Evolutionary conservation across 2,888 invertebrate species (phyloP), one percentile per base, ranked within the genome.

Genomic region (Phyto melanocephala): DNA sequence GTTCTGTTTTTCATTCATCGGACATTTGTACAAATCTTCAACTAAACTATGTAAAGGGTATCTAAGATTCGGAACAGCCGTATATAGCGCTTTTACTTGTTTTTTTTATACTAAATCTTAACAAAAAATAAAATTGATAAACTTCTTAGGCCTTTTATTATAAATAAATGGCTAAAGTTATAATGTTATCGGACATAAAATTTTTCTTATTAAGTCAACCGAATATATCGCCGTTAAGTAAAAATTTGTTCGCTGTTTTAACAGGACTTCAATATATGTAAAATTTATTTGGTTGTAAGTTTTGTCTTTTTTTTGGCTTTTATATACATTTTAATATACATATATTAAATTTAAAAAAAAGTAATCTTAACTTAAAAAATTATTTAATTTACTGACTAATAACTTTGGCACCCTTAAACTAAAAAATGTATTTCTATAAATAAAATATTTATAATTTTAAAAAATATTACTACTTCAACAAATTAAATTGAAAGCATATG

Each of bases 371-470:
- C 20, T 24, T 33, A 45, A 75, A 40, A 45, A 45, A 45, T n/a
- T 58, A 58, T 37, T 54, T 58, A 24, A 63, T 58, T 82, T 79
- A 71, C 20, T 60, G 13, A 79, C 79, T 75, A 82, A 75, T 54
- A 82, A 82, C 82, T 82, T 82, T 82, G 82, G 82, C 82, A 82
- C 82, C 82, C 79, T 82, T 79, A 82, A 82, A 71, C 60, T 63
- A 56, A 56, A 71, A 62, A 22, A 5, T 28, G 35, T 63, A 15
- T 35, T 45, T 13, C 13, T 50, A 42, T 40, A 35, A 65, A 45
- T 50, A 22, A 60, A 22, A 65, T 24, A n/a, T n/a, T n/a, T n/a
- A n/a, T 11, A 13, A 13, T 37, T 28, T 37, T 24, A 28, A n/a
- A 58, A 54, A 0, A 17, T 35, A 6, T 40, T 40, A 42, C 17